phyloP scores from a whole-genome alignment of 2,797 vertebrate genomes.

The Peromyscus attwateri region DNA sequence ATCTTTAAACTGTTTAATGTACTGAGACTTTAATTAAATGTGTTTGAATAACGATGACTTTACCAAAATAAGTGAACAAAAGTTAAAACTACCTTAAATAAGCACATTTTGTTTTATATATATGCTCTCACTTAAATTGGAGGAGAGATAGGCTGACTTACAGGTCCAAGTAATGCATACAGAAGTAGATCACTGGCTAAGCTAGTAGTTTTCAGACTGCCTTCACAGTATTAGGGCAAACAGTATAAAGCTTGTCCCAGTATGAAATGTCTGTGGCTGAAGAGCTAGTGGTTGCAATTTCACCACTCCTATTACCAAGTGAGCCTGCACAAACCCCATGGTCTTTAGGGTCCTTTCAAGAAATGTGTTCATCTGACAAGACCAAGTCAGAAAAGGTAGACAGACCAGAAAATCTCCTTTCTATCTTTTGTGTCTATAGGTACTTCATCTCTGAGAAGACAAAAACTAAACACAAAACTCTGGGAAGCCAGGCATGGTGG shows the following conservation, averaged over 20 bases:
- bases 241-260: not conserved
- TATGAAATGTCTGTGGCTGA: not conserved
- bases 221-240: slow-evolving; percentile 10
- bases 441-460: not conserved
- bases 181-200: not conserved
- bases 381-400: slow-evolving; percentile 2
- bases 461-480: slow-evolving; percentile 38
- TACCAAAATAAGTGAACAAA: slow-evolving; percentile 63
- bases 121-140: not conserved
- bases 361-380: not conserved
- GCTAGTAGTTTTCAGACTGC: not conserved
- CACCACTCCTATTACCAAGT: not conserved
- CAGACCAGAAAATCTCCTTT: slow-evolving; percentile 12
- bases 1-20: slow-evolving; percentile 31
- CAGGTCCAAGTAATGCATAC: not conserved
- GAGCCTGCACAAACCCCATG: not conserved
- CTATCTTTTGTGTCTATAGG: not conserved
- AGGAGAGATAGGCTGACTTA: not conserved
- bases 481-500: not conserved
- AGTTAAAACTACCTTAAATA: slow-evolving; percentile 56
- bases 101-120: slow-evolving; percentile 12
- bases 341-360: slow-evolving; percentile 23
- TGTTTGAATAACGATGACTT: slow-evolving; percentile 49
- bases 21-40: slow-evolving; percentile 59
- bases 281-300: not conserved